Base-by-base conservation (phyloP, 2,888 invertebrate species). In the Chydorus sphaericus region DNA sequence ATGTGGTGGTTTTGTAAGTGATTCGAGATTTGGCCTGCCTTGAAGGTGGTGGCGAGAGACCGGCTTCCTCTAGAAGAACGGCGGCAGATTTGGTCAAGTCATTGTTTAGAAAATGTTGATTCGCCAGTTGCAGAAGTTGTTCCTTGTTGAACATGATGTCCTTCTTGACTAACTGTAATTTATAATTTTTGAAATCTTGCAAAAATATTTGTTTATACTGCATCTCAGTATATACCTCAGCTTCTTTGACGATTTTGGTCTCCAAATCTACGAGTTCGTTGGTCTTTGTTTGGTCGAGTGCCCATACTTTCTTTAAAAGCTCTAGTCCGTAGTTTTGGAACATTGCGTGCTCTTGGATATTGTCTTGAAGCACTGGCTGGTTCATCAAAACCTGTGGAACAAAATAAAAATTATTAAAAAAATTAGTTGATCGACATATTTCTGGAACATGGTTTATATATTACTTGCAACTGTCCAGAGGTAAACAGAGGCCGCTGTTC, bases 321-420 rank as follows among this genome's bases (percentile, higher is more conserved):
- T 91, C 88, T 11, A 91, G 71, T 0, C 93, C 94, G 68, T 92
- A 89, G 66, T 89, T 90, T 70, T 94, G 94, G 69, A 98, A 98
- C 70, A 84, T 82, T 0, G 91, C 87, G 71, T 98, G 97, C 65
- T 96, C 94, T 61, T 86, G 84, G 0, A 93, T 77, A 70, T 93
- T 94, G 71, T 98, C 97, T 72, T 94, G 93, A 1, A 96, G 75
- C 59, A 98, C 90, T 11, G 97, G 97, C 70, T 96, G 93, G 56
- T 90, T 83, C 89, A 96, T 94, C 56, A 97, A 71, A 61, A 79
- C 85, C 85, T 73, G n/a, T n/a, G n/a, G n/a, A n/a, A n/a, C n/a
- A 6, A 71, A 72, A 54, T 33, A 10, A 8, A 33, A 33, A 8
- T 10, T 33, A 14, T 10, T 54, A 62, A 44, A 57, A 18, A 52